A percentile compares a stretch with the other conserved stretches of the same genome.
phyloP scores from a whole-genome alignment of 2,113 vertebrate genomes.

The Hemiscyllium ocellatum region DNA sequence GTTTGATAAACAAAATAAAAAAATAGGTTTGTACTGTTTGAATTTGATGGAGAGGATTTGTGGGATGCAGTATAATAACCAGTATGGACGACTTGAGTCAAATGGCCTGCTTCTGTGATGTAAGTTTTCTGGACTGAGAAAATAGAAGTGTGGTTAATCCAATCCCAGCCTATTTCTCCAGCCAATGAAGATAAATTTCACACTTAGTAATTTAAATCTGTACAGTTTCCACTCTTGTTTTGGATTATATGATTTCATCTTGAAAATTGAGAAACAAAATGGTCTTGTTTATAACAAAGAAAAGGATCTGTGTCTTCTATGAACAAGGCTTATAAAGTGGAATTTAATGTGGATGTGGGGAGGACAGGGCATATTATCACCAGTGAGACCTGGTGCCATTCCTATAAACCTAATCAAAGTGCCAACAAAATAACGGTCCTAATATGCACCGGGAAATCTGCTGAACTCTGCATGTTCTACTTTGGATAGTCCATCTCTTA shows the following conservation, averaged over 20 bases:
- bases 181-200: neutral
- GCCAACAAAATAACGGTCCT: too few relatives aligned
- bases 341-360: too few relatives aligned
- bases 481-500: too few relatives aligned
- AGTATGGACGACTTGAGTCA: neutral
- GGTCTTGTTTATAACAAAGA: neutral
- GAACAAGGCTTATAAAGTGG: neutral
- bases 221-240: neutral
- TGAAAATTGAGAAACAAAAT: neutral
- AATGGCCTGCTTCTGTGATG: neutral
- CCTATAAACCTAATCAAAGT: too few relatives aligned
- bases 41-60: neutral
- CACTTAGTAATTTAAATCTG: neutral
- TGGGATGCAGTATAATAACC: neutral
- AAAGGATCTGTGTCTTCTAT: neutral
- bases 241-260: neutral
- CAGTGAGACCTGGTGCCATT: too few relatives aligned
- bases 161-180: neutral
- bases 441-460: too few relatives aligned
- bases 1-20: neutral
- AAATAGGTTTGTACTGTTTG: neutral
- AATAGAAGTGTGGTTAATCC: neutral
- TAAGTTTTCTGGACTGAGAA: neutral
- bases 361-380: too few relatives aligned
- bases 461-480: too few relatives aligned